Evolutionary conservation across 2,797 vertebrate species (phyloP), one percentile per base, ranked within the genome.

Genomic region (Myotis myotis): DNA sequence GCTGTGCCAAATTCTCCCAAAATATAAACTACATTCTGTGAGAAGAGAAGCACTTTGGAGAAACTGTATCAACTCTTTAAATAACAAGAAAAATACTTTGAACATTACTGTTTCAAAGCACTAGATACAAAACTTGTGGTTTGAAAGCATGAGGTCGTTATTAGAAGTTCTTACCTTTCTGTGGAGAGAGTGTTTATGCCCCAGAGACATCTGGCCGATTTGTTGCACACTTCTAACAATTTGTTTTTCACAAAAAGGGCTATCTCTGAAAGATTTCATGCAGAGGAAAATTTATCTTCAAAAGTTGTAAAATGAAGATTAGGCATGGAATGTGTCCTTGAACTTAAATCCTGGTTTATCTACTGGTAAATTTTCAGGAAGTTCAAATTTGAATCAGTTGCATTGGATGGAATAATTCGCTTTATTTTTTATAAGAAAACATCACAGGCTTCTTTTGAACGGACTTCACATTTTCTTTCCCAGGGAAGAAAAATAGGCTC

Each of bases 221-320:
- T 94, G 91, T 47, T 49, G 53, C 53, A 80, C 78, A 76, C 85
- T 84, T 90, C 87, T 47, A 96, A 91, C 90, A 94, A 96, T 95
- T 94, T 91, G 85, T 94, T 96, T 96, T 92, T 76, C 79, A 30
- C 12, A 74, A 86, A 75, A 81, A 89, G 92, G 55, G 8, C 94
- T 95, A 47, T 85, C 92, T 96, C 78, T 90, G 94, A 91, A 92
- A 86, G 83, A 95, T 87, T 93, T 96, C 87, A 84, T 84, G 90
- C 90, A 89, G 88, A 93, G 47, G 88, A 92, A 92, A 96, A 92
- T 92, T 96, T 96, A 95, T 96, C 93, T 94, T 60, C 38, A 55
- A 84, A 91, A 89, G 96, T 96, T 97, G 90, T 97, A 96, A 96
- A 96, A 96, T 83, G 92, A 96, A 93, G 94, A 95, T 95, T 96